A percentile compares a stretch with the other conserved stretches of the same genome.
Evolutionary conservation across 2,888 invertebrate species (phyloP).

Genomic region (Drosophila mettleri): DNA sequence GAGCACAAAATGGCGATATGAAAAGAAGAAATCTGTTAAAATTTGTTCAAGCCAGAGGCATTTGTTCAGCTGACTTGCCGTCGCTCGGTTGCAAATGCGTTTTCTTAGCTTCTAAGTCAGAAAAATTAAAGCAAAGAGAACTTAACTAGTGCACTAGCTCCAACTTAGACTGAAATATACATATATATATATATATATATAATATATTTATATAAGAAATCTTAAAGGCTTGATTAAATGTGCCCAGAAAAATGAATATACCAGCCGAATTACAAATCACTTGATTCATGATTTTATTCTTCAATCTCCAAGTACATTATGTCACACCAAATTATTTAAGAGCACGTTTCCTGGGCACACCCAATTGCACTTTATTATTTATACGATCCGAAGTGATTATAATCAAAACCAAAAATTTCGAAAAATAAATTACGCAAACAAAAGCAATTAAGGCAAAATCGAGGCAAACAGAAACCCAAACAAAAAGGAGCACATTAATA

Average conservation of each 20-base stretch:
- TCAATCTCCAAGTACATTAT: background rate
- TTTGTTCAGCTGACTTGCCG: slow-evolving; percentile 49
- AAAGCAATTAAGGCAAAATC: background rate
- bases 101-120: background rate
- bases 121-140: slow-evolving; percentile 3
- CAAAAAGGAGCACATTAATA: slow-evolving; percentile 25
- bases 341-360: too few relatives aligned
- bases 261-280: too few relatives aligned
- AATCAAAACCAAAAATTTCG: background rate
- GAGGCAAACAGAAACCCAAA: slow-evolving; percentile 8
- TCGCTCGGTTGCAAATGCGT: slow-evolving; percentile 2
- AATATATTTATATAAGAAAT: too few relatives aligned
- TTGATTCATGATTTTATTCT: too few relatives aligned
- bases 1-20: slow-evolving; percentile 42
- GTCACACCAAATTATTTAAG: too few relatives aligned
- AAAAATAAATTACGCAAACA: background rate
- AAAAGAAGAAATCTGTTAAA: slow-evolving; percentile 66
- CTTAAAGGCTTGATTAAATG: too few relatives aligned
- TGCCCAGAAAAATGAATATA: too few relatives aligned
- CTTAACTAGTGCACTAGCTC: too few relatives aligned
- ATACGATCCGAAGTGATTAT: background rate
- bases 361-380: background rate
- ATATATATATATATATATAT: too few relatives aligned
- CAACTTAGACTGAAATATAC: too few relatives aligned
- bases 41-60: slow-evolving; percentile 57